Percentiles rank a stretch among this genome's conserved stretches.
Evolutionary conservation across 2,888 invertebrate genomes (phyloP).

Genomic region (Phyllotreta cruciferae): DNA sequence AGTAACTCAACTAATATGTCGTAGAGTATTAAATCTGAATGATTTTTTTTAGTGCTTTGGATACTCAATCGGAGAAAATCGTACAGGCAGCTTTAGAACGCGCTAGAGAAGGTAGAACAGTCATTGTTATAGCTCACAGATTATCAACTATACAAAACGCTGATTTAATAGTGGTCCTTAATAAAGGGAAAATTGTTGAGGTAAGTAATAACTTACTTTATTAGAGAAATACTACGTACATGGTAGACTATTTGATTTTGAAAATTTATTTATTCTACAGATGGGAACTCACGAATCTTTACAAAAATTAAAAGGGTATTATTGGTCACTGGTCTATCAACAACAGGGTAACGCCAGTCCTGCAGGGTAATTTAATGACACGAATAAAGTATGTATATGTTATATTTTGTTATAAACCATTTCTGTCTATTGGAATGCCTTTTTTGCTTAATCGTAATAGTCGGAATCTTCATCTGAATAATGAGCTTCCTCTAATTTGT

Average conservation of each 20-base stretch:
- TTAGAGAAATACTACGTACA: neutral
- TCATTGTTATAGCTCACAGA: slow-evolving; percentile 94
- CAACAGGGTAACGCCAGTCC: slow-evolving; percentile 59
- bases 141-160: slow-evolving; percentile 91
- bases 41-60: slow-evolving; percentile 75
- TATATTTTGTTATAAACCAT: neutral
- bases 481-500: neutral
- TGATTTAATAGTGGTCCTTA: slow-evolving; percentile 89
- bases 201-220: slow-evolving; percentile 52
- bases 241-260: neutral
- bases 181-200: slow-evolving; percentile 84
- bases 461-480: neutral
- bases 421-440: no score
- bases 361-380: slow-evolving; percentile 35
- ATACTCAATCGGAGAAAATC: slow-evolving; percentile 89
- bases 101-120: slow-evolving; percentile 84
- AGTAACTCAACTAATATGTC: neutral
- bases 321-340: slow-evolving; percentile 84
- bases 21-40: neutral
- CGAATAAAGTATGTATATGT: neutral
- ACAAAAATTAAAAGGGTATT: slow-evolving; percentile 79
- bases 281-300: slow-evolving; percentile 85
- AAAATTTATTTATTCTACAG: slow-evolving; percentile 62
- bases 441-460: no score
- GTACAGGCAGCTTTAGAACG: slow-evolving; percentile 89